Base-by-base conservation (phyloP, 2,797 vertebrate species). In the Chelidonichthys spinosus region DNA sequence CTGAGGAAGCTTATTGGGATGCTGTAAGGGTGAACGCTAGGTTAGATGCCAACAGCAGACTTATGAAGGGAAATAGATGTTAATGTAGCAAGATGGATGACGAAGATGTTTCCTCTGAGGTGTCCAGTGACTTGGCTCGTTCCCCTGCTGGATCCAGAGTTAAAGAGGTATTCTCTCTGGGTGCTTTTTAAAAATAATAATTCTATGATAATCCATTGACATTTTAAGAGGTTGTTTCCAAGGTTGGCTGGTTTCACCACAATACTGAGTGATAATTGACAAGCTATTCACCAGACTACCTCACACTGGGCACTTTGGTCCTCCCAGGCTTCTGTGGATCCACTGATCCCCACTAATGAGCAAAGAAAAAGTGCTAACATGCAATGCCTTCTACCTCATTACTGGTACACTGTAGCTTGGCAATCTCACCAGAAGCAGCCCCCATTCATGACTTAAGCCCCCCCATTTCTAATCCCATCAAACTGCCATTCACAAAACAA, bases 271-370 rank as follows among this genome's bases (percentile, higher is more conserved):
- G 64, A 64, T 72, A 76, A 72, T 54, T 52, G 71, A 83, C 63
- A 70, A 79, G 56, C 47, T 75, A 59, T 82, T 88, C 43, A 74
- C 69, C 78, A 82, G 79, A 85, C 84, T 89, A 82, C 78, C 82
- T 86, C 82, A 78, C 54, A 74, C 67, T 78, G 87, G 92, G 93
- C 87, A 90, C 91, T 92, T 92, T 92, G 88, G 90, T 93, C 87
- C 85, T 88, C 4, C 63, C 78, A 87, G 87, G 86, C 84, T 86
- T 85, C 87, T 63, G 46, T 43, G 79, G 79, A 82, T 72, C 77
- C 25, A n/a, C 69, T 73, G 49, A 65, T 79, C 69, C 67, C 73
- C 50, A 63, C 56, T 84, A 78, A 89, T 62, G 80, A 85, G 76
- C 83, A 88, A 77, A 79, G 72, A 79, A 77, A 87, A 90, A 72